A percentile compares a stretch with the other conserved stretches of the same genome.
Conservation (phyloP, 1,140 invertebrate species). For the Drosophila ironensis region DNA sequence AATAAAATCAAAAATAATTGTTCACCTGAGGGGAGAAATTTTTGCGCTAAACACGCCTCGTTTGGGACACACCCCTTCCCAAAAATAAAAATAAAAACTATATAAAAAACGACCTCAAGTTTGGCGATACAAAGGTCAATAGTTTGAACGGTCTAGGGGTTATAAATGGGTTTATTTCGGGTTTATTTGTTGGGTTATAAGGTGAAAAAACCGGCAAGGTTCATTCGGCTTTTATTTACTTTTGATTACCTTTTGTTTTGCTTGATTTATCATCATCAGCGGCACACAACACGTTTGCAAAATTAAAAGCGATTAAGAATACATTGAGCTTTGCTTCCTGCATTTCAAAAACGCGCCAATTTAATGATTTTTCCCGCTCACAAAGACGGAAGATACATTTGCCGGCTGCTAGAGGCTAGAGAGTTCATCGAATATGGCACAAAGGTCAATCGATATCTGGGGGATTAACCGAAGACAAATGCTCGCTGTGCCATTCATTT, state of each 20-base stretch:
- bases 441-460: constrained; percentile 31
- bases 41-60: constrained; percentile 8
- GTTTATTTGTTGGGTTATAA: constrained; percentile 2
- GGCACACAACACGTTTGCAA: constrained; percentile 19
- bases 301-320: constrained; percentile 51
- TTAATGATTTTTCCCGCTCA: constrained; percentile 32
- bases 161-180: not conserved
- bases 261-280: constrained; percentile 38
- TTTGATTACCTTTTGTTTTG: constrained; percentile 23
- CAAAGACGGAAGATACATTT: constrained; percentile 52
- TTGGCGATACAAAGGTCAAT: constrained; percentile 9
- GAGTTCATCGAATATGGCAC: constrained; percentile 43
- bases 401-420: too few species aligned
- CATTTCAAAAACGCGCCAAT: constrained; percentile 19
- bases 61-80: constrained; percentile 21
- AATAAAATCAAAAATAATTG: constrained; percentile 26
- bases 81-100: too few species aligned
- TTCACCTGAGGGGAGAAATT: constrained; percentile 23
- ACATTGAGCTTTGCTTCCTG: constrained; percentile 43
- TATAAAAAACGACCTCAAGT: too few species aligned
- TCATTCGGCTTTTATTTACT: constrained; percentile 3
- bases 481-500: constrained; percentile 20
- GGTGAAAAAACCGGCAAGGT: constrained; percentile 33
- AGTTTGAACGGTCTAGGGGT: not conserved
- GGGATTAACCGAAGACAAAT: constrained; percentile 28